phyloP scores from a whole-genome alignment of 2,888 invertebrate species.

The Eristalis intricaria region DNA sequence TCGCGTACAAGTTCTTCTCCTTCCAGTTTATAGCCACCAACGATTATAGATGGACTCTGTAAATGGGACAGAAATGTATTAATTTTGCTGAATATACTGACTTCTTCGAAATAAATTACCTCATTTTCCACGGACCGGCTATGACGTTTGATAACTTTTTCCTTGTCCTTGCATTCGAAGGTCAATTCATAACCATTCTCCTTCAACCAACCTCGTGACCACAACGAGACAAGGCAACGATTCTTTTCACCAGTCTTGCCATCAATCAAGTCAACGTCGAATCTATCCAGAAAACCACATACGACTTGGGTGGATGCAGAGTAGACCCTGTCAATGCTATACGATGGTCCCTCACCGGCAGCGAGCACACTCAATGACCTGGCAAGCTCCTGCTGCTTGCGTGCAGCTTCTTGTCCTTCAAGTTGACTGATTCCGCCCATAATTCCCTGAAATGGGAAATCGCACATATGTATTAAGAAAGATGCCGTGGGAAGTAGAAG shows the following conservation, averaged over 20 bases:
- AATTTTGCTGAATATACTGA: too few relatives aligned
- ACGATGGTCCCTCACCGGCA: constrained; percentile 77
- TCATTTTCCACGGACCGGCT: neutral
- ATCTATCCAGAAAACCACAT: constrained; percentile 83
- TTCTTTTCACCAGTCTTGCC: constrained; percentile 80
- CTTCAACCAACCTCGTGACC: constrained; percentile 84
- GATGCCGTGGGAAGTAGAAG: too few relatives aligned
- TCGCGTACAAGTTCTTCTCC: neutral
- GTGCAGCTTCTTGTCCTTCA: constrained; percentile 44
- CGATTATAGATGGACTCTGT: neutral
- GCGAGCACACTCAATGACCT: constrained; percentile 75
- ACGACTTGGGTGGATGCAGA: constrained; percentile 82
- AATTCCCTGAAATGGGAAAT: neutral
- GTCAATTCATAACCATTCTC: constrained; percentile 79
- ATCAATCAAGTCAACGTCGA: constrained; percentile 83
- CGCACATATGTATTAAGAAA: too few relatives aligned
- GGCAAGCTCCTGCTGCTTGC: constrained; percentile 75
- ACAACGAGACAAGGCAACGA: constrained; percentile 81
- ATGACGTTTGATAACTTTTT: neutral
- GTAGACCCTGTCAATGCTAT: constrained; percentile 77
- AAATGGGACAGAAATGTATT: neutral
- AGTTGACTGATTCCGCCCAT: constrained; percentile 64
- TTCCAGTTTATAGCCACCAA: neutral
- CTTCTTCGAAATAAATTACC: neutral
- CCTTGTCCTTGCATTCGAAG: constrained; percentile 79